Conservation (phyloP, 2,888 invertebrate genomes). For the Limnephilus auricula region DNA sequence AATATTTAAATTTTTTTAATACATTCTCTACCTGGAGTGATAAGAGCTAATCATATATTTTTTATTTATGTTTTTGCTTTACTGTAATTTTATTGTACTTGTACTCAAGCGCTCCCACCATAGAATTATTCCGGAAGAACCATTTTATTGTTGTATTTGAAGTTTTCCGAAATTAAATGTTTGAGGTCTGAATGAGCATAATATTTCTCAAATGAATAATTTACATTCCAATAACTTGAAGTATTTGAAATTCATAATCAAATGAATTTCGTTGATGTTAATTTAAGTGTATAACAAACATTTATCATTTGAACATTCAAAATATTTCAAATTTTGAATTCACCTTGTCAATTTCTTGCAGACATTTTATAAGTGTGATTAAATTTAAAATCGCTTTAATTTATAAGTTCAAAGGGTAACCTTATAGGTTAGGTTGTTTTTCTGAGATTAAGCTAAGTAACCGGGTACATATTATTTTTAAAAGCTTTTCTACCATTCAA, state of each 20-base stretch:
- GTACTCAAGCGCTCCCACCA: too few relatives aligned
- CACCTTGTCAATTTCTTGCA: background rate
- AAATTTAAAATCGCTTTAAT: background rate
- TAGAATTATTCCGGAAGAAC: too few relatives aligned
- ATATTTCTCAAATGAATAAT: background rate
- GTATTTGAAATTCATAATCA: background rate
- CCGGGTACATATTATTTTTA: background rate
- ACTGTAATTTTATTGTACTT: too few relatives aligned
- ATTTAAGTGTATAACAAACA: background rate
- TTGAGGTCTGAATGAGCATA: background rate
- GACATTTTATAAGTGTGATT: background rate
- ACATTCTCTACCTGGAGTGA: too few relatives aligned
- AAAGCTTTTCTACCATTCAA: background rate
- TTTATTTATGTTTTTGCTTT: too few relatives aligned
- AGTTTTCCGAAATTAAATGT: background rate
- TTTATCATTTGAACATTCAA: background rate
- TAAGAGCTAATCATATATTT: too few relatives aligned
- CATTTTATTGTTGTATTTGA: background rate
- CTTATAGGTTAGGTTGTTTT: background rate
- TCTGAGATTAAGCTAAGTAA: background rate
- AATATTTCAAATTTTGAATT: too few relatives aligned
- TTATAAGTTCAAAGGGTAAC: background rate
- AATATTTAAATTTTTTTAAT: too few relatives aligned
- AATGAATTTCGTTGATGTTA: background rate
- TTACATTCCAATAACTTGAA: background rate